Base-by-base conservation (phyloP, 1,140 invertebrate genomes). In the Dysdera silvatica region DNA sequence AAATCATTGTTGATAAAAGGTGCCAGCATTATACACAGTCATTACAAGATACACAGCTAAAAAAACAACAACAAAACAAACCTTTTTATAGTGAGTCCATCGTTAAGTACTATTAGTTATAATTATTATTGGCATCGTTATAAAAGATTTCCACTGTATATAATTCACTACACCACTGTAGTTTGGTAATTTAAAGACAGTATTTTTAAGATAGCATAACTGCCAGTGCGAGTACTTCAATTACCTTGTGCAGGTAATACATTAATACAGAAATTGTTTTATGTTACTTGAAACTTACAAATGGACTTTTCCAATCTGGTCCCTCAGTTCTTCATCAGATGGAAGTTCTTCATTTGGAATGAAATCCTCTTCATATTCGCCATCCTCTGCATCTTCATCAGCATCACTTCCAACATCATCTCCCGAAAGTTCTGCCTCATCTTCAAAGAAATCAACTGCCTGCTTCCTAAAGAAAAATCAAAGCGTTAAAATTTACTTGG, bases 361-460 rank as follows among this genome's bases (percentile, higher is more conserved):
- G 8, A 8, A 24, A 26, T 58, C 31, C 14, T 53, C 43, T 10
- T 24, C 40, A 28, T 68, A 18, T 8, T 69, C 52, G 14, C 69
- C 65, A 26, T 68, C 48, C 4, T 48, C 16, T 23, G 61, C 55
- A 57, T 68, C 70, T 31, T 72, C 71, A 57, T 63, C 55, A 32
- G 73, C 73, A 51, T 80, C 87, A 24, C 86, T 87, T 8, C 81
- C 85, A 80, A 82, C 85, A 65, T 90, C 88, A 37, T 86, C 87
- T 71, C 89, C 89, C 8, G 88, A 90, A 14, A 94, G 72, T 71
- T 92, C 89, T 0, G 90, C 90, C 76, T 94, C 90, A 37, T 84
- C 80, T 57, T 94, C 89, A 26, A 92, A 77, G 77, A 90, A 94
- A 29, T 86, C 84, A 48, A 75, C 74, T 52, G 12, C 12, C n/a